Percentiles rank a stretch among this genome's conserved stretches.
Conservation (phyloP, 2,797 vertebrate genomes). For the Myotis myotis region DNA sequence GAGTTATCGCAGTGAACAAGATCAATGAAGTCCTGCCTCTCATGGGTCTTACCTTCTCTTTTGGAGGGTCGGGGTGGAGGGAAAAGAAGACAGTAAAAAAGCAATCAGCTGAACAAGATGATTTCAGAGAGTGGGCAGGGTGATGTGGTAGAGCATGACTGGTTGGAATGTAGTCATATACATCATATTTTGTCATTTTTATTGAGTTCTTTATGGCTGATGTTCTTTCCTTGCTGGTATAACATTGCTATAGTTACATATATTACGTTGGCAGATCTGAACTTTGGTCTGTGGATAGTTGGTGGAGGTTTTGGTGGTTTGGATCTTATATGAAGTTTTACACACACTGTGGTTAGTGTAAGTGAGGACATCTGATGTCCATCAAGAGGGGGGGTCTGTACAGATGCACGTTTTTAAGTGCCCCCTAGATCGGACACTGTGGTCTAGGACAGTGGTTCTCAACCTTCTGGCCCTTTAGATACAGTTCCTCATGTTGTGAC, state of each 20-base stretch:
- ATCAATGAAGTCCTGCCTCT: background rate
- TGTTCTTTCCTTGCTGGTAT: background rate
- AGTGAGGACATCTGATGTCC: background rate
- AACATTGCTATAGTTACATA: background rate
- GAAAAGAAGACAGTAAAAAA: background rate
- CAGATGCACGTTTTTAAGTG: background rate
- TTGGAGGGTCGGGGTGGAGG: background rate
- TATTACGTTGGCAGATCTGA: background rate
- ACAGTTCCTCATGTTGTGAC: no score
- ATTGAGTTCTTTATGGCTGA: background rate
- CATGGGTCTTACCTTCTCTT: background rate
- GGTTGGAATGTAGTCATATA: background rate
- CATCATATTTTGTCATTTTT: conserved; percentile 40
- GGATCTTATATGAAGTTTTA: conserved; percentile 6
- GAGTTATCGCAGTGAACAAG: background rate
- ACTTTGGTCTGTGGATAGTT: conserved; percentile 15
- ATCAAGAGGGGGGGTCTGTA: background rate
- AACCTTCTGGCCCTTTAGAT: no score
- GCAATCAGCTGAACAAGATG: background rate
- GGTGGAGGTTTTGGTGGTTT: conserved; percentile 29
- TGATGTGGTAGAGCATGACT: background rate
- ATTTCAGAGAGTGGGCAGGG: background rate
- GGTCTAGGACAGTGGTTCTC: background rate
- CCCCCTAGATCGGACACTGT: background rate
- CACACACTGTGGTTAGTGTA: background rate